Evolutionary conservation across 2,797 vertebrate species (phyloP), one percentile per base, ranked within the genome.

Genomic region (Phaenicophaeus curvirostris): DNA sequence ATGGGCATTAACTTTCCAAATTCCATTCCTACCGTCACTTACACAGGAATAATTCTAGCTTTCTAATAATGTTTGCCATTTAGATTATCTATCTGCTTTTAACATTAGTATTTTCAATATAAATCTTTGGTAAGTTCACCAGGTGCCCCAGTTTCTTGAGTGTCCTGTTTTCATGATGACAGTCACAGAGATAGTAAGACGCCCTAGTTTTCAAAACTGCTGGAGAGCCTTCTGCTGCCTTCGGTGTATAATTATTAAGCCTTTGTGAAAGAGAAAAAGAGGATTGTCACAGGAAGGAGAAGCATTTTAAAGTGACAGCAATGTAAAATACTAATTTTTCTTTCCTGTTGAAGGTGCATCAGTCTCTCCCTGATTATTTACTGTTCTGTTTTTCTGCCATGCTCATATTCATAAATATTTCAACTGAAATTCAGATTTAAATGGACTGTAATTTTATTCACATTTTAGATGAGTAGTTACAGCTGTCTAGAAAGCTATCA

Each of bases 91-190:
- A 11, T 76, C 63, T 82, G 48, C 59, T 91, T 93, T 78, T 80
- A 91, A 50, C 28, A 25, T 54, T 63, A 76, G n/a, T 87, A 42
- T 74, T 93, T 90, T 86, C 57, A 44, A 20, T 39, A 74, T 41
- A 74, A 41, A 59, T 78, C 72, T 89, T 71, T 23, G 8, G 35
- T 44, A 65, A 94, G 68, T 68, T 89, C 44, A 85, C 24, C 68
- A 75, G 57, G 68, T 92, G 68, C 55, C 46, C 90, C 61, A 88
- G 50, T 95, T 96, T 92, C 44, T 42, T 18, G 44, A 92, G n/a
- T 18, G 24, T 48, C 28, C 67, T 2, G 2, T 44, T 91, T 94
- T 94, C 51, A 28, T 69, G 79, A 84, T 37, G 28, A 33, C 9
- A 81, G 19, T 41, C 23, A 65, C 50, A 41, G 33, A 76, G 65